phyloP scores from a whole-genome alignment of 1,140 invertebrate genomes.

The Belonocnema kinseyi region DNA sequence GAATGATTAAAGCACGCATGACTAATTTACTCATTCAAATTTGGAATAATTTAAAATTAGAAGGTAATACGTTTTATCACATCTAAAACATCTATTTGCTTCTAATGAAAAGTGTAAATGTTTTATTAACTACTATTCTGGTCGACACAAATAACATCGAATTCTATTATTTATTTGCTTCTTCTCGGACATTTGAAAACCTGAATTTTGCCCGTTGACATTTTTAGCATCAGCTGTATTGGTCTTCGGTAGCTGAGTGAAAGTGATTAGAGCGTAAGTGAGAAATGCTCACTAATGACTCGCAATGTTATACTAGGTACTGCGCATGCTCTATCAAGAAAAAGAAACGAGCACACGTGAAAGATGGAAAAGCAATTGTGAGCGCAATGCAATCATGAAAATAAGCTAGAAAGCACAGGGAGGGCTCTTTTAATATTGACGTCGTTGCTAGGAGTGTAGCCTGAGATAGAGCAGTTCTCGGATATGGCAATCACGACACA shows the following conservation, averaged over 20 bases:
- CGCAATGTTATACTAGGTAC: background rate
- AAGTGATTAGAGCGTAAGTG: constrained; percentile 16
- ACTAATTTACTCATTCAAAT: no score
- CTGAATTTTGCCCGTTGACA: no score
- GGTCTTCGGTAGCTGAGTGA: background rate
- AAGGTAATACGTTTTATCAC: no score
- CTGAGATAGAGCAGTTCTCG: constrained; percentile 24
- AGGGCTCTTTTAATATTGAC: constrained; percentile 29
- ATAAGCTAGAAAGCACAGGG: constrained; percentile 26
- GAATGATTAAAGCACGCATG: no score
- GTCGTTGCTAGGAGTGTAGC: constrained; percentile 14
- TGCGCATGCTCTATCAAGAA: background rate
- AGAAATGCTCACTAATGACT: constrained; percentile 25
- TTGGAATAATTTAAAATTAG: no score
- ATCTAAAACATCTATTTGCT: no score
- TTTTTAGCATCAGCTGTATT: constrained; percentile 10
- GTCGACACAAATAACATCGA: no score
- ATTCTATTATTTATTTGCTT: no score
- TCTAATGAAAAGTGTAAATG: no score
- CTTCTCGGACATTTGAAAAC: no score
- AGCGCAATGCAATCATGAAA: constrained; percentile 23
- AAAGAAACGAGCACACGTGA: background rate
- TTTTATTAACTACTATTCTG: no score
- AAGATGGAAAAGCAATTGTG: background rate
- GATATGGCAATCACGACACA: constrained; percentile 24